A percentile compares a stretch with the other conserved stretches of the same genome.
Conservation (phyloP, 2,888 invertebrate genomes). For the Dichetophora obliterata region DNA sequence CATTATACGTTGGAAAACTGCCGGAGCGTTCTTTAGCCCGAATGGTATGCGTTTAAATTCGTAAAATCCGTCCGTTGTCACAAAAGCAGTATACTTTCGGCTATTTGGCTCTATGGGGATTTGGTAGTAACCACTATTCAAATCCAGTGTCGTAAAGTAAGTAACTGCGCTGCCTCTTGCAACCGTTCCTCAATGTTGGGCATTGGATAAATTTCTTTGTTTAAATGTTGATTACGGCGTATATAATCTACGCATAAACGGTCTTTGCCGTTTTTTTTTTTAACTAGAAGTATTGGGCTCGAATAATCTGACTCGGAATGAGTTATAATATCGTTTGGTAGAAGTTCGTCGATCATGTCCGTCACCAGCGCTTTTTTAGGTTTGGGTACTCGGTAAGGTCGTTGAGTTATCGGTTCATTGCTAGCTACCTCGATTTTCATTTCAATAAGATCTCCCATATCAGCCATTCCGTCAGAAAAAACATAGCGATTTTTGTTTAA, state of each 20-base stretch:
- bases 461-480: conserved; percentile 30
- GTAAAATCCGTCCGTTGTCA: conserved; percentile 31
- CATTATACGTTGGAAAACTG: conserved; percentile 36
- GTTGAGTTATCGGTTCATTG: conserved; percentile 28
- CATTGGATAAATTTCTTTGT: conserved; percentile 43
- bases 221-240: conserved; percentile 38
- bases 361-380: conserved; percentile 37
- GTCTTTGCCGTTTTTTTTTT: conserved; percentile 44
- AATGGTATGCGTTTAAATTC: conserved; percentile 36
- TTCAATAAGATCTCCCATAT: conserved; percentile 40
- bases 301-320: conserved; percentile 43
- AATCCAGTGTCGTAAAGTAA: conserved; percentile 32
- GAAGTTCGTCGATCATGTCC: conserved; percentile 42
- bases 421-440: conserved; percentile 42
- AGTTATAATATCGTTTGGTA: conserved; percentile 42
- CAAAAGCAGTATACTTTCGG: conserved; percentile 19
- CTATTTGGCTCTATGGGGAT: conserved; percentile 5
- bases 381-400: conserved; percentile 44
- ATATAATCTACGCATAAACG: conserved; percentile 42
- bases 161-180: conserved; percentile 39
- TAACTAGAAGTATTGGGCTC: conserved; percentile 46
- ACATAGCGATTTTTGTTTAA: conserved; percentile 35
- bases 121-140: conserved; percentile 31
- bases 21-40: conserved; percentile 40
- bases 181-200: conserved; percentile 45